A percentile compares a stretch with the other conserved stretches of the same genome.
These are phyloP conservation scores for Ciona savignyi DNA, from an alignment of 23 tunicate species.

Conservation along the genomic window DNA sequence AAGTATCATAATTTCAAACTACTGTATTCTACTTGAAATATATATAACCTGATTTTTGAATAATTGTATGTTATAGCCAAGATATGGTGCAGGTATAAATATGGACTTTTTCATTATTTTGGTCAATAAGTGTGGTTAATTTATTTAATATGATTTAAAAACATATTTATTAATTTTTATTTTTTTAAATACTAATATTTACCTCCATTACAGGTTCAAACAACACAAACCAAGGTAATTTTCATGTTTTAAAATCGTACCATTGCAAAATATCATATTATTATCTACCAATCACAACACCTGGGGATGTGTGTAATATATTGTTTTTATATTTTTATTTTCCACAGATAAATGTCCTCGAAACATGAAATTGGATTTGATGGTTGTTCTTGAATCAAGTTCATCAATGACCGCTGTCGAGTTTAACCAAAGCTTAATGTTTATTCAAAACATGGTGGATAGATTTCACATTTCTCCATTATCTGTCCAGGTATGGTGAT, in stretches of 20 bases:
- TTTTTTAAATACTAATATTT: too few species aligned
- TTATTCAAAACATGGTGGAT: slow-evolving; percentile 9
- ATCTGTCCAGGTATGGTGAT: slow-evolving; percentile 51
- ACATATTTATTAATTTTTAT: too few species aligned
- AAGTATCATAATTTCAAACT: neutral
- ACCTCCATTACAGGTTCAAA: neutral
- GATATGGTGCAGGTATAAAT: neutral
- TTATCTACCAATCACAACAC: too few species aligned
- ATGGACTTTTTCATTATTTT: neutral
- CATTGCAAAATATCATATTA: too few species aligned
- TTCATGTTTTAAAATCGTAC: too few species aligned
- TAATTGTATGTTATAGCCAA: neutral
- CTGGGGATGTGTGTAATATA: too few species aligned
- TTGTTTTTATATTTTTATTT: neutral
- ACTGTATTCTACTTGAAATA: too few species aligned
- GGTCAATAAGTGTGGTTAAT: neutral
- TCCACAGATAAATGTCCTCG: slow-evolving; percentile 26
- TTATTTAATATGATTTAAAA: too few species aligned
- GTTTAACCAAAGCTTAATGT: neutral
- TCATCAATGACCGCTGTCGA: slow-evolving; percentile 25
- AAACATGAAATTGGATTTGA: slow-evolving; percentile 25
- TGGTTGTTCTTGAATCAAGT: slow-evolving; percentile 33
- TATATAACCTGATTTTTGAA: too few species aligned
- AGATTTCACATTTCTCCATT: slow-evolving; percentile 25
- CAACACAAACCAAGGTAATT: neutral